Percentiles rank a stretch among this genome's conserved stretches.
Conservation (phyloP, 2,888 invertebrate genomes). For the Cheilosia scutellata region DNA sequence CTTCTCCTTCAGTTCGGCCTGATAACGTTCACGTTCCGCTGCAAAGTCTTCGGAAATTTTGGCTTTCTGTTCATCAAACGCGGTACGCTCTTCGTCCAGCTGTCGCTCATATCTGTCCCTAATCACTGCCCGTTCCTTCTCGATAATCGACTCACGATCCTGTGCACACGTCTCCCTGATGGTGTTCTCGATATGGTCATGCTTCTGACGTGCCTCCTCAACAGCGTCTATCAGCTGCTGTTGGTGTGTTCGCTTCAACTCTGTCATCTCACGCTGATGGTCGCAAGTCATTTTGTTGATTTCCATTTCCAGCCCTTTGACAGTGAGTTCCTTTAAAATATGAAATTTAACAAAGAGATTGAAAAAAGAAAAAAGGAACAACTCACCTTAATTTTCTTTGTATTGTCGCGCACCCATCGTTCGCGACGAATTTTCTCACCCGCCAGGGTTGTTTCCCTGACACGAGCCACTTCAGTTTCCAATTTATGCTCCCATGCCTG, state of each 20-base stretch:
- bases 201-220: slow-evolving; percentile 87
- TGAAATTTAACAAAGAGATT: not conserved
- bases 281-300: slow-evolving; percentile 91
- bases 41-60: slow-evolving; percentile 85
- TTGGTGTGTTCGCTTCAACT: slow-evolving; percentile 85
- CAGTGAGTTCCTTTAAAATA: slow-evolving; percentile 88
- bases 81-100: slow-evolving; percentile 85
- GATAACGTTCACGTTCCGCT: slow-evolving; percentile 84
- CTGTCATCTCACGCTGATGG: slow-evolving; percentile 88
- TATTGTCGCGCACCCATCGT: slow-evolving; percentile 93
- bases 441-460: slow-evolving; percentile 90
- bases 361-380: not conserved
- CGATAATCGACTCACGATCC: slow-evolving; percentile 87
- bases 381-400: slow-evolving; percentile 92
- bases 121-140: slow-evolving; percentile 87
- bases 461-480: slow-evolving; percentile 89
- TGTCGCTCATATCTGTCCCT: slow-evolving; percentile 86
- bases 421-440: slow-evolving; percentile 91
- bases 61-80: slow-evolving; percentile 86
- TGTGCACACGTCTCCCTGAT: slow-evolving; percentile 86
- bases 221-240: slow-evolving; percentile 89
- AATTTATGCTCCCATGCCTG: slow-evolving; percentile 91
- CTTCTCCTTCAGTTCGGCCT: slow-evolving; percentile 84
- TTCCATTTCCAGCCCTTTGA: slow-evolving; percentile 94
- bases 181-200: slow-evolving; percentile 87